These are phyloP conservation scores for Masticophis lateralis DNA, from an alignment of 2,797 vertebrate genomes.

Conservation along the genomic window DNA sequence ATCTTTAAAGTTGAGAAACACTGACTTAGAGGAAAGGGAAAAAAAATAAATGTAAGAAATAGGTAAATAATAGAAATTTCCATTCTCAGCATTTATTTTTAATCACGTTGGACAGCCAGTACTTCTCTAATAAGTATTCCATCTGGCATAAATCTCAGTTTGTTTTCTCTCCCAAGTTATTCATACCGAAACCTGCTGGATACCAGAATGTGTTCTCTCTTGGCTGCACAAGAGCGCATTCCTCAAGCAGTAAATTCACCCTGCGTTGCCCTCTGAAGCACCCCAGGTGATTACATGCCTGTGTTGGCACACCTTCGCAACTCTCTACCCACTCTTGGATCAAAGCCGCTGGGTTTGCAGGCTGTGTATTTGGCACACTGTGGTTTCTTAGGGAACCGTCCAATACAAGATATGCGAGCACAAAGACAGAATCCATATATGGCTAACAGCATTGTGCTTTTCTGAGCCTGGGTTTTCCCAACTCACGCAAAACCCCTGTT, in stretches of 20 bases:
- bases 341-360: neutral
- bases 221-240: neutral
- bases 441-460: no score
- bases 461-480: neutral
- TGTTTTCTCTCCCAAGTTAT: neutral
- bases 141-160: neutral
- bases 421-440: neutral
- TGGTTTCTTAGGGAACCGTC: neutral
- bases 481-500: neutral
- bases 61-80: neutral
- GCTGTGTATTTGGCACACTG: neutral
- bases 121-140: neutral
- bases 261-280: neutral
- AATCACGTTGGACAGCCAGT: neutral
- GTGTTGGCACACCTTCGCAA: neutral
- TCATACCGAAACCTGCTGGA: constrained; percentile 14
- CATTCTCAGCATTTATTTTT: neutral
- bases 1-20: neutral
- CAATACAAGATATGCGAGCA: neutral
- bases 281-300: neutral
- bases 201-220: neutral
- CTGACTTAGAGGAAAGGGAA: neutral
- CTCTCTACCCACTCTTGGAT: neutral
- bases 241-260: neutral
- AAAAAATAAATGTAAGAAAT: neutral